Base-by-base conservation (phyloP, 2,888 invertebrate genomes). In the Drosophila flavopinicola region DNA sequence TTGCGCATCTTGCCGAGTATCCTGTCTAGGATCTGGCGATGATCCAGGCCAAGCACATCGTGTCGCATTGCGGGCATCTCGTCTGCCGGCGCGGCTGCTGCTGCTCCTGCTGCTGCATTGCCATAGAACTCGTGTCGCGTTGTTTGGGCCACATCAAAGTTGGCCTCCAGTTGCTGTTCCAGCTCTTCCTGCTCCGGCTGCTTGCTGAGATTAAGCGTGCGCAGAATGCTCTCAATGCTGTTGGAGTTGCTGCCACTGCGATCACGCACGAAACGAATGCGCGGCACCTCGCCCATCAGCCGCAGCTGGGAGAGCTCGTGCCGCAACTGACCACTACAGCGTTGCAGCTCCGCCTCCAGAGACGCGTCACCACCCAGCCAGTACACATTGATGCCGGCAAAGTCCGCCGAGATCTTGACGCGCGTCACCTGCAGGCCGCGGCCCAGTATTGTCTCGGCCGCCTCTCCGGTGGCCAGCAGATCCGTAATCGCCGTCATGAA, bases 401-500 rank as follows among this genome's bases (percentile, higher is more conserved):
- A 95, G 89, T 96, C 94, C 39, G 93, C 91, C 0, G 94, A 92
- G 2, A 96, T 92, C 89, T 93, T 93, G 63, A 94, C 95, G 84
- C 93, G 93, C n/a, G 94, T 94, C 66, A 96, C 93, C 91, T 96
- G 95, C 47, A 90, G 92, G 7, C 94, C 94, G 71, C 92, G 92
- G 6, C 95, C 95, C 10, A 94, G 76, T 64, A 96, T 91, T 45
- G 93, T 91, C 44, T 93, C 91, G 1, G 94, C 91, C 25, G 93
- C 92, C 75, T 94, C 93, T 1, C 95, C 95, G 0, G 95, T 95
- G 1, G 95, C 93, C 93, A 97, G 93, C 27, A 96, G 90, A 88
- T 96, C 96, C 0, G 96, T 95, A 6, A 97, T 94, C 60, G 95
- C 92, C 77, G 94, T 93, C 96, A 96, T 96, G 80, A 96, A 96